A percentile compares a stretch with the other conserved stretches of the same genome.
These are phyloP conservation scores for Latheticus oryzae DNA, from an alignment of 2,888 invertebrate genomes.

Conservation along the genomic window DNA sequence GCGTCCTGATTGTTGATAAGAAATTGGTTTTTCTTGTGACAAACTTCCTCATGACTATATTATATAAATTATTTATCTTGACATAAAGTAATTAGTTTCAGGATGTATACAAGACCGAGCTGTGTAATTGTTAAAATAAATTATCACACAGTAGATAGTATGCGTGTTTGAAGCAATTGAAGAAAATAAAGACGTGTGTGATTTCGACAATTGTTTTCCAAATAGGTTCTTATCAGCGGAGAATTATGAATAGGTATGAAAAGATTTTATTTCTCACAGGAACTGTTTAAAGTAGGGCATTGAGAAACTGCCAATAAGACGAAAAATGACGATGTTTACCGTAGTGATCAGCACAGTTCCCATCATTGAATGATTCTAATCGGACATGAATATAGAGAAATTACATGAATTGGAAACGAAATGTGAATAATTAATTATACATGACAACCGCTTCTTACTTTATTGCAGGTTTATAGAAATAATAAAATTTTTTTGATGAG, in stretches of 20 bases:
- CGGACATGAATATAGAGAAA: conserved; percentile 19
- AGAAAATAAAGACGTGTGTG: conserved; percentile 24
- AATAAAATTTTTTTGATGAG: too few species aligned
- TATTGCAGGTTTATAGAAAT: too few species aligned
- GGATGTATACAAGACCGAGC: conserved; percentile 27
- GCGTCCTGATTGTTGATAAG: conserved; percentile 10
- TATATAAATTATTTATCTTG: conserved; percentile 17
- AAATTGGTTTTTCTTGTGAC: conserved; percentile 6
- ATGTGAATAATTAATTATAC: too few species aligned
- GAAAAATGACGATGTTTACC: conserved; percentile 28
- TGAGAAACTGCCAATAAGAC: conserved; percentile 31
- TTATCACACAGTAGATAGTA: conserved; percentile 21
- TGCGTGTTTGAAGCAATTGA: conserved; percentile 28
- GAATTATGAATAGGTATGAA: conserved; percentile 10
- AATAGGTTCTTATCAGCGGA: conserved; percentile 9
- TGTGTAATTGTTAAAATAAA: conserved; percentile 26
- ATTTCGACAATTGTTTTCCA: conserved; percentile 33
- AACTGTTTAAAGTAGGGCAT: conserved; percentile 30
- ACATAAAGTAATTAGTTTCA: conserved; percentile 17
- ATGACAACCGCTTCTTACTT: too few species aligned
- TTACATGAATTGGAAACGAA: conserved; percentile 8
- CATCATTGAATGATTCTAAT: conserved; percentile 7
- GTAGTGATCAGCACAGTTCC: conserved; percentile 17
- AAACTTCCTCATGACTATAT: conserved; percentile 16
- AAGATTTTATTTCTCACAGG: conserved; percentile 32